Conservation (phyloP, 2,888 invertebrate species). For the Tetranychus truncatus region DNA sequence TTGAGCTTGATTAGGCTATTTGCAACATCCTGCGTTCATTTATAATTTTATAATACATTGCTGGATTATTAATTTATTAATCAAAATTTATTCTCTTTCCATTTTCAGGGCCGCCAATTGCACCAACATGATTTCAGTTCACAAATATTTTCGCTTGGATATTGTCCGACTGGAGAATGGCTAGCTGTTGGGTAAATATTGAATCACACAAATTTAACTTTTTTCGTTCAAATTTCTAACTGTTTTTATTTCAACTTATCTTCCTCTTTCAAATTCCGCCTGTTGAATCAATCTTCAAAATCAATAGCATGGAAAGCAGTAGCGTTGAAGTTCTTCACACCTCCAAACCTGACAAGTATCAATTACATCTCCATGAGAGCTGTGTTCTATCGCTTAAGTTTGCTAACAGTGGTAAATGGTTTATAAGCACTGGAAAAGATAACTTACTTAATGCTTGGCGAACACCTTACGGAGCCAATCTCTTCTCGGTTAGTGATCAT, state of each 20-base stretch:
- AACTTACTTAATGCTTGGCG: constrained; percentile 84
- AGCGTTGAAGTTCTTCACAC: constrained; percentile 77
- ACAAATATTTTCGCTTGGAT: constrained; percentile 78
- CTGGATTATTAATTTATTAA: neutral
- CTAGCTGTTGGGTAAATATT: constrained; percentile 54
- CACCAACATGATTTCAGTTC: constrained; percentile 84
- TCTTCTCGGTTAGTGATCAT: neutral
- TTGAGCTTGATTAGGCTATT: too few relatives aligned
- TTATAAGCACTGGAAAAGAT: constrained; percentile 84
- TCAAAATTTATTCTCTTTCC: too few relatives aligned
- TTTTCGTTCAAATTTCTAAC: neutral
- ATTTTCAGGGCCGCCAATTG: constrained; percentile 50
- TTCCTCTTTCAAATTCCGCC: neutral
- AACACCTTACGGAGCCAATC: constrained; percentile 60
- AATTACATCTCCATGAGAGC: constrained; percentile 81
- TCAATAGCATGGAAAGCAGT: constrained; percentile 61
- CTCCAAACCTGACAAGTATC: constrained; percentile 83
- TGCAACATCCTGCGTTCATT: too few relatives aligned
- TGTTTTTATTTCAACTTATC: neutral
- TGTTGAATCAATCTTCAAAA: neutral
- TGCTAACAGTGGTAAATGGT: constrained; percentile 86
- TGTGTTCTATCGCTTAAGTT: constrained; percentile 84
- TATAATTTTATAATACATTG: neutral
- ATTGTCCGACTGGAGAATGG: constrained; percentile 88
- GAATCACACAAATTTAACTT: neutral